Conservation (phyloP, 1,140 invertebrate species). For the Helicoverpa armigera region DNA sequence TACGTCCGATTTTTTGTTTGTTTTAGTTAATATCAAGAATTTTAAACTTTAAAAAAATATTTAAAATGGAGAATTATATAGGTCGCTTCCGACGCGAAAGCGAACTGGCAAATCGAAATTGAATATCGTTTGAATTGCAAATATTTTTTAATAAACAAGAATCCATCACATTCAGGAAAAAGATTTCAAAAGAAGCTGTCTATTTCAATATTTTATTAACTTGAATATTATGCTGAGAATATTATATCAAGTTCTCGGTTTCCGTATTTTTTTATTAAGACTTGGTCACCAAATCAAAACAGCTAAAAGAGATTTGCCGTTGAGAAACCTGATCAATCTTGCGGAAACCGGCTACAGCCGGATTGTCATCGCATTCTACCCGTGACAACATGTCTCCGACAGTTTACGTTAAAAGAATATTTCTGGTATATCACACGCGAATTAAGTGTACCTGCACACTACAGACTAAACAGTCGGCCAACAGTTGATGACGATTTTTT, state of each 20-base stretch:
- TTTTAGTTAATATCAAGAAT: not conserved
- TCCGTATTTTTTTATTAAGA: no score
- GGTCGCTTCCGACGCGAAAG: no score
- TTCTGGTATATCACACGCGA: not conserved
- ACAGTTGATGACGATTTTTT: no score
- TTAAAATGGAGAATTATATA: no score
- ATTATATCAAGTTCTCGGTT: no score
- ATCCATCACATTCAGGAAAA: no score
- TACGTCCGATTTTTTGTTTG: not conserved
- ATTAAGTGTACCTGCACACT: constrained; percentile 13
- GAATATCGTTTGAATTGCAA: not conserved
- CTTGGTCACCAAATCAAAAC: no score
- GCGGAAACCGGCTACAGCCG: not conserved
- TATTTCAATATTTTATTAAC: no score
- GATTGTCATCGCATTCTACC: not conserved
- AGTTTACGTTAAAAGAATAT: not conserved
- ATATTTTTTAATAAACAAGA: not conserved
- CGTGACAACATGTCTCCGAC: not conserved
- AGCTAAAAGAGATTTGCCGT: not conserved
- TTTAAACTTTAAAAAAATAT: no score
- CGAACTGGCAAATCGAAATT: not conserved
- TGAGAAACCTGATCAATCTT: not conserved
- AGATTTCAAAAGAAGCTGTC: no score
- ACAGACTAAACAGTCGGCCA: no score
- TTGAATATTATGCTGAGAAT: no score